Conservation (phyloP, 2,113 vertebrate species). For the Hippocampus guttulatus region DNA sequence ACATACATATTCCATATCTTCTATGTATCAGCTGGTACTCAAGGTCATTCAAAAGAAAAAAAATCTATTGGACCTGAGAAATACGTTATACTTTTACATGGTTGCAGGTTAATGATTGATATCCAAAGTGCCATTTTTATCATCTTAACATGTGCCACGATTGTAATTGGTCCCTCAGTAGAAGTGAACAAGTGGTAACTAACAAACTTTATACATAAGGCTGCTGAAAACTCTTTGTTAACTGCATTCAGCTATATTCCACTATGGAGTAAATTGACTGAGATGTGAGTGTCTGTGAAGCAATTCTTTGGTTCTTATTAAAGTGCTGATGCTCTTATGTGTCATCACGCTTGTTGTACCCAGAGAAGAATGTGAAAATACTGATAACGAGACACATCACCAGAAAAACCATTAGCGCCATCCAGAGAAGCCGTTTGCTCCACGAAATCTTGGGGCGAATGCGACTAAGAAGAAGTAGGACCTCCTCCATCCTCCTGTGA, state of each 20-base stretch:
- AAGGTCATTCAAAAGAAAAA: conserved; percentile 16
- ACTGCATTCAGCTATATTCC: conserved; percentile 47
- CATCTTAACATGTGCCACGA: conserved; percentile 24
- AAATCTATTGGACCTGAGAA: conserved; percentile 57
- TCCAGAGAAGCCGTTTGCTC: conserved; percentile 61
- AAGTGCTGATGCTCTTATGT: conserved; percentile 45
- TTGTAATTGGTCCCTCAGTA: conserved; percentile 63
- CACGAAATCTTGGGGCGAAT: conserved; percentile 63
- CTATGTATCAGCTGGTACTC: conserved; percentile 50
- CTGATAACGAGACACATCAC: conserved; percentile 66
- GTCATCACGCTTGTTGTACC: conserved; percentile 58
- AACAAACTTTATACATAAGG: conserved; percentile 13
- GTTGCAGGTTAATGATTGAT: conserved; percentile 9
- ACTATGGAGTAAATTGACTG: conserved; percentile 19
- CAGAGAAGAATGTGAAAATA: conserved; percentile 67
- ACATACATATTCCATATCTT: conserved; percentile 22
- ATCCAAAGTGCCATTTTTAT: conserved; percentile 28
- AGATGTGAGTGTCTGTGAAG: conserved; percentile 20
- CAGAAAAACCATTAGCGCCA: conserved; percentile 61
- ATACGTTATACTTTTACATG: not conserved
- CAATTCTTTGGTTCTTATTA: conserved; percentile 50
- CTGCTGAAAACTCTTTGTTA: conserved; percentile 37
- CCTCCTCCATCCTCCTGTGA: conserved; percentile 66
- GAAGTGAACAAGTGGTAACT: conserved; percentile 19
- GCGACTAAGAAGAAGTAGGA: conserved; percentile 56